Base-by-base conservation (phyloP, 2,797 vertebrate genomes). In the Prunella strophiata region DNA sequence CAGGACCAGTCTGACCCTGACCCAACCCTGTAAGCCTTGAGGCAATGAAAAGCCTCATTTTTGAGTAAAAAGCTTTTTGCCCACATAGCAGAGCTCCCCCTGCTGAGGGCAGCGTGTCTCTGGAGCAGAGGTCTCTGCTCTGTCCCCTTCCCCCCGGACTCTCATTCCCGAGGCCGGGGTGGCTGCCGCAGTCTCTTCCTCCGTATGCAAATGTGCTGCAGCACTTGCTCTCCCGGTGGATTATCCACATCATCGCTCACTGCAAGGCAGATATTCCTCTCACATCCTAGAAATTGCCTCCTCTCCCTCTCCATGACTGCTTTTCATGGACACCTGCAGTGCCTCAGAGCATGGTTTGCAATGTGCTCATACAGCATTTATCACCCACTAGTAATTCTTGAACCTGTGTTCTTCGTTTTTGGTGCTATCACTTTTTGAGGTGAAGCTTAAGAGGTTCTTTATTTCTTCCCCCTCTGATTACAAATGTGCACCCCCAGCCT, bases 161-260 rank as follows among this genome's bases (percentile, higher is more conserved):
- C 30, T 45, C 51, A 11, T 2, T 21, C 55, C 47, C 15, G 0
- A 52, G 72, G 45, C 1, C 0, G 27, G 75, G 38, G 27, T 17
- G 57, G 48, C 79, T 91, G 86, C 57, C 0, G 42, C 61, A 74
- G 45, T 32, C 58, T 59, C 62, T 40, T 38, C 43, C 42, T 29
- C 27, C 0, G 0, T 52, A 67, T 74, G 62, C 66, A 81, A 79
- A 88, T 71, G 21, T 7, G 34, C 43, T 36, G 78, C 78, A 90
- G 86, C 84, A 76, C 65, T 50, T 17, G 9, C 30, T 65, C 30
- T 89, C 61, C 72, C 5, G 0, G 30, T 59, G 77, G 47, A 70
- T 88, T 88, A 90, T 82, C 72, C 36, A 11, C 76, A 47, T 70
- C 40, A 47, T 42, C 2, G 1, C 52, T 72, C 20, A 9, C 92